Evolutionary conservation across 2,888 invertebrate species (phyloP), one percentile per base, ranked within the genome.

Genomic region (Prenolepis imparis): DNA sequence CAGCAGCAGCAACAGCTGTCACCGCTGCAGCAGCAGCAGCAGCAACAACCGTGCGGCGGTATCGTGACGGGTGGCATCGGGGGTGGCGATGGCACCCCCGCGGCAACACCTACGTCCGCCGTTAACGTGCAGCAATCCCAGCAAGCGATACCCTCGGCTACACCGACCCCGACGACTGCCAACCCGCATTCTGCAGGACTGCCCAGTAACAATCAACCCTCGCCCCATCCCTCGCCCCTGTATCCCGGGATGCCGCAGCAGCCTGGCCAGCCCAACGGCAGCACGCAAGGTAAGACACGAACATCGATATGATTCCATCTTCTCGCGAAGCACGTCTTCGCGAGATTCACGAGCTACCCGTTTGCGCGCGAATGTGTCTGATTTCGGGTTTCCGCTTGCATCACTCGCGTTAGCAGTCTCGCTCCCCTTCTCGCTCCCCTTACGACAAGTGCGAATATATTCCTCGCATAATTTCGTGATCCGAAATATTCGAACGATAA

Each of bases 1-100:
- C 95, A 95, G 86, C 96, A 96, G 86, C 96, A 96, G 89, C 96
- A 96, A 89, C 86, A 83, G 6, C 85, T 77, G 15, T 90, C 91
- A 18, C 90, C 90, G 12, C 91, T 91, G 12, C 91, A 91, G 67
- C 89, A 87, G 11, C 88, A 89, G 72, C 84, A 86, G 36, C 85
- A 87, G 64, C 83, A 86, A 72, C 87, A 86, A 24, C 90, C 90
- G 66, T 85, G 61, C 28, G 41, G 44, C 4, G 39, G 39, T 5
- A 74, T 39, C 0, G 72, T 55, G 39, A 15, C 41, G 18, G 52
- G 67, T 41, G 84, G 84, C 61, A 82, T 78, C 61, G 92, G 93
- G 48, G 93, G 93, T 72, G 92, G 77, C 55, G 77, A 92, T 83
- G 93, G 94, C 84, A 95, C 93, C 88, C 92, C 94, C 83, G 93